A percentile compares a stretch with the other conserved stretches of the same genome.
These are phyloP conservation scores for Drosophila lacicola DNA, from an alignment of 2,888 invertebrate species.

Conservation along the genomic window DNA sequence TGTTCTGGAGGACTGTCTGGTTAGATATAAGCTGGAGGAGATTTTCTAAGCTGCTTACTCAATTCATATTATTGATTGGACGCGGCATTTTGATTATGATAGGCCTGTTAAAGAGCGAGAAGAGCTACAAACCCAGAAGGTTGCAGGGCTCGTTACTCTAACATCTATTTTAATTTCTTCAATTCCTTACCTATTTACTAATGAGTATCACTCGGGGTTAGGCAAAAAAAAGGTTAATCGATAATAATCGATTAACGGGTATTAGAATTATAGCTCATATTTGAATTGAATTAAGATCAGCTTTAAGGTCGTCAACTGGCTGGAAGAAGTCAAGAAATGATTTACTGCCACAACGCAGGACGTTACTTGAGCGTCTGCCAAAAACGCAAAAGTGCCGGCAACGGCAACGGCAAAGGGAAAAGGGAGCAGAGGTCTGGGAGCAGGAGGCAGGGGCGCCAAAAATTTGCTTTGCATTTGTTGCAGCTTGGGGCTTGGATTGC, in stretches of 20 bases:
- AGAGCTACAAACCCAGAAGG: too few relatives aligned
- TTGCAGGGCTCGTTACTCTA: too few relatives aligned
- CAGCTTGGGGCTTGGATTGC: slow-evolving; percentile 29
- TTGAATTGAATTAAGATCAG: slow-evolving; percentile 12
- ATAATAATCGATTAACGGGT: slow-evolving; percentile 1
- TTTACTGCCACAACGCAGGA: slow-evolving; percentile 51
- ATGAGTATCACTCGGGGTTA: too few relatives aligned
- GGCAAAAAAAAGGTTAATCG: not conserved
- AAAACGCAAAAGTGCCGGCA: slow-evolving; percentile 16
- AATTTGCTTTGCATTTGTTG: slow-evolving; percentile 63
- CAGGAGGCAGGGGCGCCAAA: slow-evolving; percentile 15
- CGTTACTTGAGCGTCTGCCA: slow-evolving; percentile 67
- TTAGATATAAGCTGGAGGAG: too few relatives aligned
- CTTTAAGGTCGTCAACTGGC: slow-evolving; percentile 35
- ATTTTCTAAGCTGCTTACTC: too few relatives aligned
- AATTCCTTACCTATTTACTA: too few relatives aligned
- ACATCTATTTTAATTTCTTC: too few relatives aligned
- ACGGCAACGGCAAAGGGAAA: not conserved
- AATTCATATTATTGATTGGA: too few relatives aligned
- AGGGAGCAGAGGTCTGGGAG: not conserved
- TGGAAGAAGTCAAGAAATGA: slow-evolving; percentile 42
- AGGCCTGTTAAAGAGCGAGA: too few relatives aligned
- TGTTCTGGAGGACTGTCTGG: too few relatives aligned
- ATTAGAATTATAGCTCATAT: not conserved
- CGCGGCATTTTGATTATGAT: too few relatives aligned